Conservation (phyloP, 1,140 invertebrate genomes). For the Zaprionus lachaisei region DNA sequence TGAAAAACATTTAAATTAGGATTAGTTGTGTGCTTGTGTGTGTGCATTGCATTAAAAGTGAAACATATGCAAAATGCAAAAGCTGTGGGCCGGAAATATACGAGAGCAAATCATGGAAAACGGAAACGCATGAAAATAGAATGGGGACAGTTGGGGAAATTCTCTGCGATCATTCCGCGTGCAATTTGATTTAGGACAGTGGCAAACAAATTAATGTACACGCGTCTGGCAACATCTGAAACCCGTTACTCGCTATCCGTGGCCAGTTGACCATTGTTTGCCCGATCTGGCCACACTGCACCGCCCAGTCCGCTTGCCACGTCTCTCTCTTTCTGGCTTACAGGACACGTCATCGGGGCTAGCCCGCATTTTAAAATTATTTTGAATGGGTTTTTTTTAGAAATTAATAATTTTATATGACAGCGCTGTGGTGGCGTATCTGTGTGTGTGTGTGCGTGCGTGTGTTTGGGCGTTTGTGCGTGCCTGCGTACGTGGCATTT, state of each 20-base stretch:
- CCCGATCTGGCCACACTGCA: conserved; percentile 47
- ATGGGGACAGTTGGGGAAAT: conserved; percentile 4
- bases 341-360: conserved; percentile 55
- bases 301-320: conserved; percentile 44
- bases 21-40: conserved; percentile 65
- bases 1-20: conserved; percentile 73
- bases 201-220: neutral
- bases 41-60: conserved; percentile 54
- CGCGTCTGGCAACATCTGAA: conserved; percentile 12
- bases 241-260: neutral
- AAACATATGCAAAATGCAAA: conserved; percentile 55
- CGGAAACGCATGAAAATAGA: conserved; percentile 1
- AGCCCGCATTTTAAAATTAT: conserved; percentile 70
- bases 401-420: conserved; percentile 81
- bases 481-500: conserved; percentile 65
- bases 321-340: neutral
- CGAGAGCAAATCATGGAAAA: conserved; percentile 18
- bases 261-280: conserved; percentile 19
- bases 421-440: conserved; percentile 26
- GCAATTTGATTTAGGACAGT: conserved; percentile 26
- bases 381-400: conserved; percentile 77
- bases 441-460: neutral
- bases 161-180: conserved; percentile 16
- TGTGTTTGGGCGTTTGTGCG: neutral
- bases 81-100: neutral